Evolutionary conservation across 2,113 vertebrate species (phyloP).

Genomic region (Spilogale gracilis): DNA sequence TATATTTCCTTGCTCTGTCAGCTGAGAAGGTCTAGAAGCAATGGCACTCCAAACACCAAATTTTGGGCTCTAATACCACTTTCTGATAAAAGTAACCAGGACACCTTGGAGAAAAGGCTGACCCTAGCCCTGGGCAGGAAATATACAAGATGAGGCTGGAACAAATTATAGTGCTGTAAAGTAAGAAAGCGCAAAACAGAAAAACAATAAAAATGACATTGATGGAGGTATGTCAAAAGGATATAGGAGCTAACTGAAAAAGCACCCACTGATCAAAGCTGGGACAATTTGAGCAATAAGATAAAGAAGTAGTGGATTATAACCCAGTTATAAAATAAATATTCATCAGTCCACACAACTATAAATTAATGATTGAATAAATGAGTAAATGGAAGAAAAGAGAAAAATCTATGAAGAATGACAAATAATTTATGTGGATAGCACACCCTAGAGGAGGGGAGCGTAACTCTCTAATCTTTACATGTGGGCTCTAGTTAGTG

Average conservation of each 20-base stretch:
- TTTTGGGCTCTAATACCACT: background rate
- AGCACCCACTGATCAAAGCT: background rate
- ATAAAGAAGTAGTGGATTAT: background rate
- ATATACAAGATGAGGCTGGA: background rate
- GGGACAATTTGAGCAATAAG: background rate
- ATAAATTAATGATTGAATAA: background rate
- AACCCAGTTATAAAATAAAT: background rate
- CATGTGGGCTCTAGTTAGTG: background rate
- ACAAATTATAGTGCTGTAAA: background rate
- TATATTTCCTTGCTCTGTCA: background rate
- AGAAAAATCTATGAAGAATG: background rate
- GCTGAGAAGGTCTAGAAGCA: constrained; percentile 5
- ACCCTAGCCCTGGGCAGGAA: background rate
- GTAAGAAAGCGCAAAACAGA: background rate
- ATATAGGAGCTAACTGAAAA: background rate
- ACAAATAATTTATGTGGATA: background rate
- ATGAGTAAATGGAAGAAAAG: background rate
- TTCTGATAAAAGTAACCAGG: background rate
- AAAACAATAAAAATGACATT: background rate
- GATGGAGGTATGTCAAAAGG: background rate
- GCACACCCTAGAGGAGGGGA: background rate
- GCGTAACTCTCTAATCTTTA: background rate
- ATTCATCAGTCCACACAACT: background rate
- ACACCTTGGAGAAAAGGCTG: background rate
- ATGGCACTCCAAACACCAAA: background rate